phyloP scores from a whole-genome alignment of 1,140 invertebrate species.

The Acyrthosiphon pisum region DNA sequence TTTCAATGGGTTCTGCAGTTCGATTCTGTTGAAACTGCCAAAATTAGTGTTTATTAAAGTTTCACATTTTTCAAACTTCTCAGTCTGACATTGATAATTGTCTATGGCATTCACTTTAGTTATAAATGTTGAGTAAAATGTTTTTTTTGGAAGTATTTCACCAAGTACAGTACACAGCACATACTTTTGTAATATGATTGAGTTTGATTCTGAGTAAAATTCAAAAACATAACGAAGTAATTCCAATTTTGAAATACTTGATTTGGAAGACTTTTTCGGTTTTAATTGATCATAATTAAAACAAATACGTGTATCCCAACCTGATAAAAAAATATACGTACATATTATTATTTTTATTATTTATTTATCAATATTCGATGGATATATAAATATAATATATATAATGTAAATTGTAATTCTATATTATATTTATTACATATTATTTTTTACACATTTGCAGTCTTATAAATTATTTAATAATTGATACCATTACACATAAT shows the following conservation, averaged over 20 bases:
- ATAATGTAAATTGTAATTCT: too few relatives aligned
- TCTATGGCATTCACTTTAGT: background rate
- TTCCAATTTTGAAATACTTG: background rate
- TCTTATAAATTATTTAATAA: too few relatives aligned
- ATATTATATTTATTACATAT: too few relatives aligned
- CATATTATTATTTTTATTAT: background rate
- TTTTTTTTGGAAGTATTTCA: slow-evolving; percentile 19
- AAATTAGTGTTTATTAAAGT: slow-evolving; percentile 18
- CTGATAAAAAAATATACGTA: background rate
- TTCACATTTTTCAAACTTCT: slow-evolving; percentile 14
- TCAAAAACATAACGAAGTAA: slow-evolving; percentile 29
- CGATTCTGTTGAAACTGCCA: slow-evolving; percentile 3
- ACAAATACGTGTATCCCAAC: slow-evolving; percentile 50
- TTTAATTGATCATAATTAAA: background rate
- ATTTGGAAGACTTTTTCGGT: background rate
- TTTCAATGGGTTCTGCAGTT: slow-evolving; percentile 39
- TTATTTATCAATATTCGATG: background rate
- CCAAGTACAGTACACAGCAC: slow-evolving; percentile 33
- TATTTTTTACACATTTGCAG: too few relatives aligned
- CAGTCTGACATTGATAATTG: background rate
- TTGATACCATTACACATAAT: too few relatives aligned
- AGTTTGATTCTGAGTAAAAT: slow-evolving; percentile 37
- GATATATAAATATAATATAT: too few relatives aligned
- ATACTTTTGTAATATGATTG: background rate
- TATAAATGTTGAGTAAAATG: slow-evolving; percentile 11